These are phyloP conservation scores for Aphrocallistes beatrix DNA, from an alignment of 37 sponge, comb jelly and placozoan species.

Conservation along the genomic window DNA sequence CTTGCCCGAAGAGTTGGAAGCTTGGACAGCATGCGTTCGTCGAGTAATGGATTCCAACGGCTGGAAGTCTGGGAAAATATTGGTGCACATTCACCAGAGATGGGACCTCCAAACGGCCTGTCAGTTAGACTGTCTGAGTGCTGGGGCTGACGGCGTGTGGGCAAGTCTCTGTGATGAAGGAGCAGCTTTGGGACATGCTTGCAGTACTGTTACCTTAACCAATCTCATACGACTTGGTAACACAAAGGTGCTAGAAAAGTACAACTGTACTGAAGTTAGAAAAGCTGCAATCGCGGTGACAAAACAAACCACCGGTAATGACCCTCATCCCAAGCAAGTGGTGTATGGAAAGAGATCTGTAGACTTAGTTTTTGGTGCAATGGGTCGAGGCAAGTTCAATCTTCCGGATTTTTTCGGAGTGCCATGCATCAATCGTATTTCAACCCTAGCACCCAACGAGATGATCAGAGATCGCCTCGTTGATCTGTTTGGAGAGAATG, in stretches of 20 bases:
- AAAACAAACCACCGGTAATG: conserved; percentile 45
- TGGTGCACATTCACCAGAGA: conserved; percentile 67
- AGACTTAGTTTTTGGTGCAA: conserved; percentile 56
- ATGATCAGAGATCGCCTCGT: conserved; percentile 49
- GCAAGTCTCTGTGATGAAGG: conserved; percentile 73
- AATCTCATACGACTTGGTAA: conserved; percentile 73
- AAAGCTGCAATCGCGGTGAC: conserved; percentile 53
- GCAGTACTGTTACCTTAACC: conserved; percentile 53
- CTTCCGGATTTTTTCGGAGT: conserved; percentile 70
- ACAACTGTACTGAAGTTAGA: conserved; percentile 54
- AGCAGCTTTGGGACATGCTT: conserved; percentile 73
- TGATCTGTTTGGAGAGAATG: conserved; percentile 42
- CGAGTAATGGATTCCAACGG: conserved; percentile 53
- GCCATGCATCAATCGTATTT: conserved; percentile 39
- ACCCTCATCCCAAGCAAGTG: conserved; percentile 54
- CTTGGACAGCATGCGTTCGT: conserved; percentile 55
- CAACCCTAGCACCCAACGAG: conserved; percentile 45
- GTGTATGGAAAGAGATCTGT: conserved; percentile 58
- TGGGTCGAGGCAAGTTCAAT: conserved; percentile 44
- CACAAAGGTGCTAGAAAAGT: conserved; percentile 43
- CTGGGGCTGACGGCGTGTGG: conserved; percentile 79
- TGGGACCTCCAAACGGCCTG: conserved; percentile 58
- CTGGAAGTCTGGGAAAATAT: conserved; percentile 43
- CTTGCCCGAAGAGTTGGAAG: conserved; percentile 61
- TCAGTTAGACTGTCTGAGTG: conserved; percentile 51